These are phyloP conservation scores for Eleutherodactylus coqui DNA, from an alignment of 2,797 vertebrate species.

Conservation along the genomic window DNA sequence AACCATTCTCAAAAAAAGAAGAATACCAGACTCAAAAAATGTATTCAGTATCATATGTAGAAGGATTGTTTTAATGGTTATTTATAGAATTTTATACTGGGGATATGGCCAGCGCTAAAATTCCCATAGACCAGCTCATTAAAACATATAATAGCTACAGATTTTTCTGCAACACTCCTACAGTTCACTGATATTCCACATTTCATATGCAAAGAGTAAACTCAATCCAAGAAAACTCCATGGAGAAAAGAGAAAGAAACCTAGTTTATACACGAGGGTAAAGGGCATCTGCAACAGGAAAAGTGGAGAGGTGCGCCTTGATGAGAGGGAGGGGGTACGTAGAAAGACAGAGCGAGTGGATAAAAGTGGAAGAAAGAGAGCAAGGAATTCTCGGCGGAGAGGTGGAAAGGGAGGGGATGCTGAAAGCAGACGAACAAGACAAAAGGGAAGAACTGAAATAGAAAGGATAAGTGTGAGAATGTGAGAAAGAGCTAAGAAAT, in stretches of 20 bases:
- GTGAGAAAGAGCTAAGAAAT: conserved; percentile 8
- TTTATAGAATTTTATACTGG: neutral
- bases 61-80: neutral
- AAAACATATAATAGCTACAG: neutral
- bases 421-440: conserved; percentile 14
- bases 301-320: conserved; percentile 12
- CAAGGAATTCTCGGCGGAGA: conserved; percentile 21
- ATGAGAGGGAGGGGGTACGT: neutral
- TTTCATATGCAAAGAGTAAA: neutral
- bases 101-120: neutral
- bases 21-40: neutral
- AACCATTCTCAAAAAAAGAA: neutral
- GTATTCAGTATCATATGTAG: neutral
- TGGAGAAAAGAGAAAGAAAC: conserved; percentile 13
- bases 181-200: neutral
- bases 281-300: conserved; percentile 16
- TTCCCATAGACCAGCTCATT: neutral
- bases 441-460: conserved; percentile 40
- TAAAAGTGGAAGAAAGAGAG: conserved; percentile 32
- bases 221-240: neutral
- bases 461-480: conserved; percentile 34
- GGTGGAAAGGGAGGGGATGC: conserved; percentile 30
- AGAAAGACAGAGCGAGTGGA: conserved; percentile 25
- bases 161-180: neutral
- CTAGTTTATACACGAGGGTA: conserved; percentile 8